Evolutionary conservation across 2,888 invertebrate genomes (phyloP).

Genomic region (Vanessa cardui): DNA sequence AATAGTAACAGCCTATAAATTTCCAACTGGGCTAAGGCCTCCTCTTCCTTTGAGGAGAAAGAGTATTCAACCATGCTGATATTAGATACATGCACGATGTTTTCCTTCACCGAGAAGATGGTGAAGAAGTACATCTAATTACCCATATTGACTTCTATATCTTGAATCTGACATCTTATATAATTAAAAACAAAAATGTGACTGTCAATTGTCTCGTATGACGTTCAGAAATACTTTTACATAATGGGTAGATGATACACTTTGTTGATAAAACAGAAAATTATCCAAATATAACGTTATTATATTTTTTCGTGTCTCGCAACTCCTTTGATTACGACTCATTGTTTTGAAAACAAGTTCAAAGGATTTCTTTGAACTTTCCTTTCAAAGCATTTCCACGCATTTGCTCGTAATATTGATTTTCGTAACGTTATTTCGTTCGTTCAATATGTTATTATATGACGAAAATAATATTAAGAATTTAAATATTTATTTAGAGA

Average conservation of each 20-base stretch:
- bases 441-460: constrained; percentile 9
- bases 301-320: background rate
- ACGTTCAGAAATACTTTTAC: background rate
- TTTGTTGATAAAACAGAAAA: constrained; percentile 1
- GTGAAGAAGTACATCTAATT: too few relatives aligned
- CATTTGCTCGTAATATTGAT: constrained; percentile 31
- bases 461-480: background rate
- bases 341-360: constrained; percentile 36
- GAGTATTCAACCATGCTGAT: too few relatives aligned
- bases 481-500: background rate
- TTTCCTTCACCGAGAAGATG: too few relatives aligned
- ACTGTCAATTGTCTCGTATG: too few relatives aligned
- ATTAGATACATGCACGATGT: too few relatives aligned
- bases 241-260: background rate
- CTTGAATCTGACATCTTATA: too few relatives aligned
- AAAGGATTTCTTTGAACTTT: constrained; percentile 40
- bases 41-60: too few relatives aligned
- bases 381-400: constrained; percentile 32
- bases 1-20: too few relatives aligned
- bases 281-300: background rate
- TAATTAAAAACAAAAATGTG: too few relatives aligned
- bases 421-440: constrained; percentile 9
- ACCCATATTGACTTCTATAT: too few relatives aligned
- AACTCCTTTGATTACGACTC: constrained; percentile 25
- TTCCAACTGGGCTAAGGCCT: too few relatives aligned